Percentiles rank a stretch among this genome's conserved stretches.
phyloP scores from a whole-genome alignment of 2,113 vertebrate genomes.

The Mormyrus lacerda region DNA sequence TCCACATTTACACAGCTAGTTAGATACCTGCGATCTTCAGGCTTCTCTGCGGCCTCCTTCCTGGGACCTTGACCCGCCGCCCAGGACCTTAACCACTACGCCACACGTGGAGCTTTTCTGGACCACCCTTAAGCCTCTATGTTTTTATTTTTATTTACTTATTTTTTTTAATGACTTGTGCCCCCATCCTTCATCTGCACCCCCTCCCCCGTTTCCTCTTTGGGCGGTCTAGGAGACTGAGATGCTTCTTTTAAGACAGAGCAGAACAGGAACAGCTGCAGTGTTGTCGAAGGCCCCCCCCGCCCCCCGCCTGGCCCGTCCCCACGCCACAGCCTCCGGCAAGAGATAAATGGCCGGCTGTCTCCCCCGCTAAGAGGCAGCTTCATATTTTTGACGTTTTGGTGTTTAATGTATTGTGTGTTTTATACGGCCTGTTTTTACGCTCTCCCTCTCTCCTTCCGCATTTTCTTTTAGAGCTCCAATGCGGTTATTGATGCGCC shows the following conservation, averaged over 20 bases:
- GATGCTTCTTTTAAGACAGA: constrained; percentile 51
- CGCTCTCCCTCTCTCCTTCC: constrained; percentile 52
- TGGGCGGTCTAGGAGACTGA: constrained; percentile 50
- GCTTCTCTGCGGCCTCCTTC: neutral
- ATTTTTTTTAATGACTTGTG: neutral
- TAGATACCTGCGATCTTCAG: neutral
- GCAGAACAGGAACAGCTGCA: constrained; percentile 48
- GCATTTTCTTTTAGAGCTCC: constrained; percentile 90
- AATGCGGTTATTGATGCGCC: constrained; percentile 87
- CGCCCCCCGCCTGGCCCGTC: constrained; percentile 50
- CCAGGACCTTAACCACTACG: neutral
- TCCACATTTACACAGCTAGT: neutral
- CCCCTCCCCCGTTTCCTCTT: constrained; percentile 19
- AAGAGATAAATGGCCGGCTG: constrained; percentile 62
- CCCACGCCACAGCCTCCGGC: constrained; percentile 42
- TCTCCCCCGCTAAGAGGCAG: constrained; percentile 57
- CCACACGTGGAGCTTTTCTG: neutral
- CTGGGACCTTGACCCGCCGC: neutral
- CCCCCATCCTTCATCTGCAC: neutral
- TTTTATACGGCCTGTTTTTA: constrained; percentile 59
- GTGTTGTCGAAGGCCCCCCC: constrained; percentile 49
- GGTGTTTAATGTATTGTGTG: constrained; percentile 66
- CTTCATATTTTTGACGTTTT: constrained; percentile 74
- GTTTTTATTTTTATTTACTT: accelerated
- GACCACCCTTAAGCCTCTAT: neutral